phyloP scores from a whole-genome alignment of 2,888 invertebrate species.

The Vanessa cardui region DNA sequence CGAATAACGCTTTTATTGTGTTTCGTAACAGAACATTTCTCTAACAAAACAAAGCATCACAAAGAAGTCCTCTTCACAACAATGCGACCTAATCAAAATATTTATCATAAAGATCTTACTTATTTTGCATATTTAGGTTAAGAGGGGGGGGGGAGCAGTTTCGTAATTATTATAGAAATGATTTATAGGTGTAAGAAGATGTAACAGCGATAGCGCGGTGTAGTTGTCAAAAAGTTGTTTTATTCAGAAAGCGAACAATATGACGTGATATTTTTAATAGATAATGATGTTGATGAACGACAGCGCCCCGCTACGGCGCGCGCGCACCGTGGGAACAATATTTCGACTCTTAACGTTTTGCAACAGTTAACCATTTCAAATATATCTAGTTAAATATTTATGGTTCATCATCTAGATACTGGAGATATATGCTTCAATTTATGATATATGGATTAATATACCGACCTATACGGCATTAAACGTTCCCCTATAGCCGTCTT shows the following conservation, averaged over 20 bases:
- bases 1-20: neutral
- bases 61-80: constrained; percentile 24
- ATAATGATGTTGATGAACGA: constrained; percentile 81
- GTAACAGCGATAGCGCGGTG: constrained; percentile 64
- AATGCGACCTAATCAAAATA: constrained; percentile 31
- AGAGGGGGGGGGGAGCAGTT: constrained; percentile 56
- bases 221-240: constrained; percentile 66
- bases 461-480: too few relatives aligned
- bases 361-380: constrained; percentile 65
- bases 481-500: too few relatives aligned
- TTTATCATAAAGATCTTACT: constrained; percentile 39
- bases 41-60: constrained; percentile 6
- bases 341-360: constrained; percentile 75
- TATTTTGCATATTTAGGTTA: constrained; percentile 48
- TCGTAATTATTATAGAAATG: constrained; percentile 72
- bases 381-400: constrained; percentile 24
- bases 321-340: constrained; percentile 77
- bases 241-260: constrained; percentile 80
- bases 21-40: constrained; percentile 10
- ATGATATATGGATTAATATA: too few relatives aligned
- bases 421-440: neutral
- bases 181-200: constrained; percentile 77
- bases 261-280: constrained; percentile 82
- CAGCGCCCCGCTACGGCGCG: constrained; percentile 60
- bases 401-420: neutral